Evolutionary conservation across 2,113 vertebrate species (phyloP).

Genomic region (Isichthys henryi): DNA sequence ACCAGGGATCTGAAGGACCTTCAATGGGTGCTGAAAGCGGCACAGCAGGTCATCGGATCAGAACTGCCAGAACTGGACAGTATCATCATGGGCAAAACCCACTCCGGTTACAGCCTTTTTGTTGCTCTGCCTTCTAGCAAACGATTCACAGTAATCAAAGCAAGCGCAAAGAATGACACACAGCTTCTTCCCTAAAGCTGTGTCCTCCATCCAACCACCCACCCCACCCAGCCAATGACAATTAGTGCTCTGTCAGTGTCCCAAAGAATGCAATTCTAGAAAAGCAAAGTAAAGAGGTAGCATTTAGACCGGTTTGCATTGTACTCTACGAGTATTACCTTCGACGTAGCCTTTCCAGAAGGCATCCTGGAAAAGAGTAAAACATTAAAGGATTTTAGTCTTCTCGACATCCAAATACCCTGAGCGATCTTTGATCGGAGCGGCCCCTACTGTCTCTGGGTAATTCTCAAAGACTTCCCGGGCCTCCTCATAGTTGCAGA

Average conservation of each 20-base stretch:
- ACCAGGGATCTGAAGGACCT: neutral
- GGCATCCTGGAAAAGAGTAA: constrained; percentile 53
- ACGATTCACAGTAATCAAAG: neutral
- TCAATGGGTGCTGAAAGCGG: neutral
- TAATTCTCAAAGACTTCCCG: constrained; percentile 83
- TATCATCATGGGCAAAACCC: neutral
- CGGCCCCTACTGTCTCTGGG: constrained; percentile 67
- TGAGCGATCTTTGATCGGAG: neutral
- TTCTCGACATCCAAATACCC: neutral
- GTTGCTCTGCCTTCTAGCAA: neutral
- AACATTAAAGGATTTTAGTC: constrained; percentile 4
- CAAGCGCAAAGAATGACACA: neutral
- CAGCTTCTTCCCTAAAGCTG: neutral
- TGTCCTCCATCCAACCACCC: neutral
- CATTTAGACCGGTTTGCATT: neutral
- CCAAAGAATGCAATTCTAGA: neutral
- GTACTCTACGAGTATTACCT: constrained; percentile 53
- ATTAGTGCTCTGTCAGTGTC: neutral
- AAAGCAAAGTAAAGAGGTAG: neutral
- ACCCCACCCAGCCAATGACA: neutral
- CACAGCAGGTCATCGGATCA: neutral
- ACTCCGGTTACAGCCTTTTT: neutral
- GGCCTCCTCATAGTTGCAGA: constrained; percentile 88
- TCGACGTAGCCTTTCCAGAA: constrained; percentile 80
- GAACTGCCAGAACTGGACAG: neutral